Conservation (phyloP, 1,140 invertebrate genomes). For the Drosophila erecta region DNA sequence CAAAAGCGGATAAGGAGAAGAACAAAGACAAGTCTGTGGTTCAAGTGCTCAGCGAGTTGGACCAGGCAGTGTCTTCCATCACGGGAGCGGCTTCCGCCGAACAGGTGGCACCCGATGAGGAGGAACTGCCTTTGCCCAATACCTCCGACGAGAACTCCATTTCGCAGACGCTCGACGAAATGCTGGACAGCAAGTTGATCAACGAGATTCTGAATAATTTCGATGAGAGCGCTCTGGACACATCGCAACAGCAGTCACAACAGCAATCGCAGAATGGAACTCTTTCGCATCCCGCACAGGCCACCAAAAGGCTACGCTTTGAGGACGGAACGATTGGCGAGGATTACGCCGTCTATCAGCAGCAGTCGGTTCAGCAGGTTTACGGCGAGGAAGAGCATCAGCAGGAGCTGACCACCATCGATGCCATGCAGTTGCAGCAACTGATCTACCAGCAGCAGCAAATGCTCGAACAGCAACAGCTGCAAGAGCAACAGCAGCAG, state of each 20-base stretch:
- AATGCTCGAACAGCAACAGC: conserved; percentile 62
- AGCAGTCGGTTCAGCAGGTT: conserved; percentile 50
- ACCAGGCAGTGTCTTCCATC: conserved; percentile 78
- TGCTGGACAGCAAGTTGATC: conserved; percentile 81
- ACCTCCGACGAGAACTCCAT: conserved; percentile 80
- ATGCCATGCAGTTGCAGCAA: conserved; percentile 76
- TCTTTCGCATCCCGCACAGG: conserved; percentile 39
- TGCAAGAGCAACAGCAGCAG: conserved; percentile 59
- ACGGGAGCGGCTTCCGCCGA: conserved; percentile 35
- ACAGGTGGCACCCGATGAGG: conserved; percentile 53
- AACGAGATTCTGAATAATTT: conserved; percentile 79
- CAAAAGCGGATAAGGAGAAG: conserved; percentile 68
- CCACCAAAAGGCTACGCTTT: conserved; percentile 69
- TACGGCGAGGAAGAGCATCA: conserved; percentile 49
- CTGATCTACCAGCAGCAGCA: conserved; percentile 76
- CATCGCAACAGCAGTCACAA: conserved; percentile 49
- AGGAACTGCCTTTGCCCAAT: conserved; percentile 65
- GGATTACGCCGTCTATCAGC: conserved; percentile 56
- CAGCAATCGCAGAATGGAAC: conserved; percentile 33
- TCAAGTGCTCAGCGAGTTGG: conserved; percentile 68
- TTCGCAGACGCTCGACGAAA: conserved; percentile 72
- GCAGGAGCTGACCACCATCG: conserved; percentile 64
- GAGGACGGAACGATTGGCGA: conserved; percentile 61
- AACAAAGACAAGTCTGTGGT: conserved; percentile 49
- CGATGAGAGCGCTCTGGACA: conserved; percentile 75